phyloP scores from a whole-genome alignment of 2,113 vertebrate species.

The Turdus rufiventris region DNA sequence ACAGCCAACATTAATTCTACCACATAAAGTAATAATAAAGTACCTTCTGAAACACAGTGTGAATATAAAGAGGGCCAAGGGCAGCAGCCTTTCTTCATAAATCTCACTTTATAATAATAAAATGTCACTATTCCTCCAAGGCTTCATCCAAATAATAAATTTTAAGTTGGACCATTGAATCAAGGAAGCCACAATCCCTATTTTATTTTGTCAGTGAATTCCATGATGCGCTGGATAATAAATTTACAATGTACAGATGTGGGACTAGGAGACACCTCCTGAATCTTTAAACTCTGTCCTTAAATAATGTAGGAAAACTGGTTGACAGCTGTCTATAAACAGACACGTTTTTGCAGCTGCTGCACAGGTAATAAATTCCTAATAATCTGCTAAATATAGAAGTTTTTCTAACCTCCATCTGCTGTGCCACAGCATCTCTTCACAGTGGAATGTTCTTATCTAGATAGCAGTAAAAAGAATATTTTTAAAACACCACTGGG shows the following conservation, averaged over 20 bases:
- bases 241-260: not conserved
- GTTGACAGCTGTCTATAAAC: not conserved
- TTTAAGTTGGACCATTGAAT: not conserved
- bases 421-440: not conserved
- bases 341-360: not conserved
- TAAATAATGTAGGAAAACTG: not conserved
- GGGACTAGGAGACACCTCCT: not conserved
- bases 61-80: not conserved
- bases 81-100: not conserved
- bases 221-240: not conserved
- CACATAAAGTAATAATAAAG: not conserved
- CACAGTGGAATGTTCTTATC: not conserved
- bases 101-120: conserved; percentile 21
- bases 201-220: conserved; percentile 1
- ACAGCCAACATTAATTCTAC: not conserved
- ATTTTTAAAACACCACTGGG: not conserved
- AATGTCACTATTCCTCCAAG: not conserved
- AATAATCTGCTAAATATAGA: not conserved
- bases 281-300: not conserved
- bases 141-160: conserved; percentile 24
- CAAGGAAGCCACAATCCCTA: not conserved
- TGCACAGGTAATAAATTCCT: not conserved
- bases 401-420: not conserved
- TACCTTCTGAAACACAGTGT: not conserved
- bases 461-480: not conserved